These are phyloP conservation scores for Diachasma alloeum DNA, from an alignment of 1,140 invertebrate species.

Conservation along the genomic window DNA sequence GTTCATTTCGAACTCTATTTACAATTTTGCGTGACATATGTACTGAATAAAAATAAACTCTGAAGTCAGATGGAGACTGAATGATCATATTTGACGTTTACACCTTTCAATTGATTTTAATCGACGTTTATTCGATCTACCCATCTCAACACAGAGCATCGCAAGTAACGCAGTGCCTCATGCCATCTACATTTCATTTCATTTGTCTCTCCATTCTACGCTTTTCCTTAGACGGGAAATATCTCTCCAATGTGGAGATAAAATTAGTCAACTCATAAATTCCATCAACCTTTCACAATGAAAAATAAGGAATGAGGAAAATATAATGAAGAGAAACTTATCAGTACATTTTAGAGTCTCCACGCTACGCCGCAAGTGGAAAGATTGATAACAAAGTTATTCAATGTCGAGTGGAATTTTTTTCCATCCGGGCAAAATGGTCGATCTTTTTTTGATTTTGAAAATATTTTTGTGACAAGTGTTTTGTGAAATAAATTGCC, in stretches of 20 bases:
- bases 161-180: constrained; percentile 30
- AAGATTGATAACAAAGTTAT: not conserved
- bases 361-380: not conserved
- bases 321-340: not conserved
- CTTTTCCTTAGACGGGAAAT: not conserved
- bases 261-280: not conserved
- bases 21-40: constrained; percentile 23
- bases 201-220: not conserved
- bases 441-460: not conserved
- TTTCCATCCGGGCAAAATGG: not conserved
- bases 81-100: constrained; percentile 58
- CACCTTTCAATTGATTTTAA: constrained; percentile 63
- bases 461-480: not conserved
- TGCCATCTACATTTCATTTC: constrained; percentile 8
- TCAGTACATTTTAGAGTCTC: not conserved
- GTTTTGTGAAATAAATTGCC: not conserved
- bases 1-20: constrained; percentile 25
- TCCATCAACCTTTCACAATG: not conserved
- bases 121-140: constrained; percentile 47
- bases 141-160: constrained; percentile 32
- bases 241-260: not conserved
- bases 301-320: not conserved
- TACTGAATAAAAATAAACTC: constrained; percentile 40
- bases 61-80: constrained; percentile 45
- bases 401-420: not conserved